Evolutionary conservation across 92 coral and sea anemone genomes (phyloP), one percentile per base, ranked within the genome.

Genomic region (Heteractis magnifica): DNA sequence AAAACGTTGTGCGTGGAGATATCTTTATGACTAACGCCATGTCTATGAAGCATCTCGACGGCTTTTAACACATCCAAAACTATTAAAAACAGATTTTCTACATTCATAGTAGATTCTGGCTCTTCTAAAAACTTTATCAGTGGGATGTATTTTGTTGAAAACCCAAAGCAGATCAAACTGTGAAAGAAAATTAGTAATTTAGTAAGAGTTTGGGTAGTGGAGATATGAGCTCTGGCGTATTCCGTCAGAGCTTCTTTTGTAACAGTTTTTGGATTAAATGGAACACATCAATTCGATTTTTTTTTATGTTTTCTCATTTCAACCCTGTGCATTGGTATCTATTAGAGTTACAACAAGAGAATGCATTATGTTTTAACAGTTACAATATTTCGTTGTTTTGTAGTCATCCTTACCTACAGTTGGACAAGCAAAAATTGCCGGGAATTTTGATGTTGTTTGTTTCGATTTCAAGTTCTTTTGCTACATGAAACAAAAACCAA

Each of bases 151-250:
- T 10, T 68, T 26, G 49, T 8, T 21, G 73, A 68, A 11, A 68
- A 68, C 3, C 15, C 73, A 68, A 68, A 68, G 49, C 73, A 68
- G 5, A 68, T 68, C 73, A 68, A 13, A 68, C 73, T 68, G 73
- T 68, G 9, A 68, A 68, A 68, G 71, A 68, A 23, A 68, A 10
- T 68, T 68, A 8, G 4, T 53, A 10, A 62, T 12, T 68, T 48
- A 23, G 44, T 11, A 20, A 20, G 15, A 8, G 23, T 48, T 2
- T 68, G 49, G 2, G 12, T 4, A 23, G 14, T 8, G 4, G 18
- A n/a, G 11, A 7, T 5, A 12, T 5, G 9, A 21, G 9, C 20
- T 19, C 72, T 65, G 18, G 26, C 72, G 8, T 18, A 7, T 16
- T 65, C 41, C 9, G 9, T 16, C 20, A 34, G n/a, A 23, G 8